phyloP scores from a whole-genome alignment of 2,888 invertebrate species.

The Drosophila fungiperda region DNA sequence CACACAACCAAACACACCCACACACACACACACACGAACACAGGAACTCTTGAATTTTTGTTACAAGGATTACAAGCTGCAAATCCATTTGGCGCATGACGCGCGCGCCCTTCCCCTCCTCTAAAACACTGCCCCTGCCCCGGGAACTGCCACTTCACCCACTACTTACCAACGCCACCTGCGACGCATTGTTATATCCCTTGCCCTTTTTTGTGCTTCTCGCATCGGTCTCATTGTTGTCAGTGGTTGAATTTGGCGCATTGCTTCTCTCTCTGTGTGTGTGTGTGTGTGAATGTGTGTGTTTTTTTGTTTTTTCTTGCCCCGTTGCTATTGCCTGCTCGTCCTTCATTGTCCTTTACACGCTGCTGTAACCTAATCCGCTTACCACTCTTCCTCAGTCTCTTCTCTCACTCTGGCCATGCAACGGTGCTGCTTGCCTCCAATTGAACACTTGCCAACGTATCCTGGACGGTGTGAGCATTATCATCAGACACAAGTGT shows the following conservation, averaged over 20 bases:
- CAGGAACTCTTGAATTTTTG: conserved; percentile 48
- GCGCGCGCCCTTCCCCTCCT: conserved; percentile 26
- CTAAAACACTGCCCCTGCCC: neutral
- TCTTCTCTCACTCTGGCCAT: neutral
- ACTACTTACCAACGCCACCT: conserved; percentile 16
- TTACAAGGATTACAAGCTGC: conserved; percentile 70
- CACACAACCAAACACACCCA: conserved; percentile 16
- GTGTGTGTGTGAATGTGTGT: conserved; percentile 1
- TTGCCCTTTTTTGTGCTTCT: conserved; percentile 23
- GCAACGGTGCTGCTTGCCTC: neutral
- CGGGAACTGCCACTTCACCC: neutral
- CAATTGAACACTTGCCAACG: conserved; percentile 42
- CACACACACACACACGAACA: conserved; percentile 5
- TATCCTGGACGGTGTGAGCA: conserved; percentile 7
- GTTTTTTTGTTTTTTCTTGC: neutral
- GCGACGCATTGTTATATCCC: conserved; percentile 35
- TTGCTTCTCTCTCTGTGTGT: conserved; percentile 33
- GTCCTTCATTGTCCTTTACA: conserved; percentile 66
- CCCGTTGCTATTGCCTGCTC: conserved; percentile 17
- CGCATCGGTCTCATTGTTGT: conserved; percentile 47
- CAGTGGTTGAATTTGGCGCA: conserved; percentile 55
- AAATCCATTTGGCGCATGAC: conserved; percentile 77
- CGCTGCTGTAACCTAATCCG: conserved; percentile 73
- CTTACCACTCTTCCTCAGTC: conserved; percentile 37
- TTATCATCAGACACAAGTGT: conserved; percentile 38